Evolutionary conservation across 2,888 invertebrate genomes (phyloP).

Genomic region (Drosophila pegasa): DNA sequence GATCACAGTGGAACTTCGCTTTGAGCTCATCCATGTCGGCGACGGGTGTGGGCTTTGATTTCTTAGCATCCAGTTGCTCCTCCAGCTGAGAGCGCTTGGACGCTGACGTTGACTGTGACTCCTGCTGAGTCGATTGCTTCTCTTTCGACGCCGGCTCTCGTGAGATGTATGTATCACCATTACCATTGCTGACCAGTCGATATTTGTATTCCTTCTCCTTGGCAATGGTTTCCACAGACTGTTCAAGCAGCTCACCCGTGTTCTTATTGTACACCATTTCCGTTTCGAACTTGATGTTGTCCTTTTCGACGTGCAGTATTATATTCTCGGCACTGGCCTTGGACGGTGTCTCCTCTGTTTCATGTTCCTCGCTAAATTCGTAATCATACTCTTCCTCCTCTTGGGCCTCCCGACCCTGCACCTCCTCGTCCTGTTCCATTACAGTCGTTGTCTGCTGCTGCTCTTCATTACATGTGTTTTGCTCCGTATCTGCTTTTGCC

Average conservation of each 20-base stretch:
- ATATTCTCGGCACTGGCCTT: conserved; percentile 43
- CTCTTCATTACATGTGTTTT: conserved; percentile 20
- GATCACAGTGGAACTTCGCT: conserved; percentile 75
- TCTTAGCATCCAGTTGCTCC: conserved; percentile 18
- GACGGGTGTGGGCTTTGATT: conserved; percentile 19
- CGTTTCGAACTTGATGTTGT: conserved; percentile 50
- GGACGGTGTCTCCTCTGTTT: conserved; percentile 26
- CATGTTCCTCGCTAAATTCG: conserved; percentile 60
- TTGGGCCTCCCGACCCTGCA: conserved; percentile 31
- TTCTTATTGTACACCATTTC: conserved; percentile 47
- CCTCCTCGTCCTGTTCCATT: conserved; percentile 7
- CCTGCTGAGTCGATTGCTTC: conserved; percentile 6
- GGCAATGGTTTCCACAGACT: conserved; percentile 19
- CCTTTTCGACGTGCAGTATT: conserved; percentile 49
- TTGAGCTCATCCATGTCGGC: conserved; percentile 45
- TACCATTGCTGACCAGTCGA: conserved; percentile 62
- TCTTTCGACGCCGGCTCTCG: conserved; percentile 49
- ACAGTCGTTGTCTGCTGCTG: background rate
- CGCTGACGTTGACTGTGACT: conserved; percentile 1
- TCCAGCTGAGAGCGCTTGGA: conserved; percentile 36
- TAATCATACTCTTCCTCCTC: conserved; percentile 53
- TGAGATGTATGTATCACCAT: conserved; percentile 54
- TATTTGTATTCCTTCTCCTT: conserved; percentile 65
- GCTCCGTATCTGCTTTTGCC: conserved; percentile 23
- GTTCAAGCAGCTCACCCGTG: conserved; percentile 40